Evolutionary conservation across 2,797 vertebrate genomes (phyloP).

Genomic region (Myotis planiceps): DNA sequence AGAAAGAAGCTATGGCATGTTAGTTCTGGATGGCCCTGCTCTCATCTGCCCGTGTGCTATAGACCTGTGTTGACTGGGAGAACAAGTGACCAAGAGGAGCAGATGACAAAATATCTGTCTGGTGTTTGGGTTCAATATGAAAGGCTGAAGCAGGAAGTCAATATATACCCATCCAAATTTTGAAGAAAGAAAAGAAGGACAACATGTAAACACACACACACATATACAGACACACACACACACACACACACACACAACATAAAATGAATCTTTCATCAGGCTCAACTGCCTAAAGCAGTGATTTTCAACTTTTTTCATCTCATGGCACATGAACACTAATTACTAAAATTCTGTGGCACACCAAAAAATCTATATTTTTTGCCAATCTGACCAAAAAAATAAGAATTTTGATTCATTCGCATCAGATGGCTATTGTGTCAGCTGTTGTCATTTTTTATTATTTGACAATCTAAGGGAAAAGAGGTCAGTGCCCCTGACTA

Average conservation of each 20-base stretch:
- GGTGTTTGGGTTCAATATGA: not conserved
- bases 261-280: not conserved
- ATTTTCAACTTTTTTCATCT: not conserved
- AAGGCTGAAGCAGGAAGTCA: not conserved
- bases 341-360: not conserved
- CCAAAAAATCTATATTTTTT: not conserved
- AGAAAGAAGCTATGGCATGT: not conserved
- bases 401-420: not conserved
- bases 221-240: not conserved
- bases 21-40: not conserved
- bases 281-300: not conserved
- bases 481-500: not conserved
- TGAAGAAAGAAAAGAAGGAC: not conserved
- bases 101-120: not conserved
- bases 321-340: not conserved
- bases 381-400: not conserved
- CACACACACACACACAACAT: not conserved
- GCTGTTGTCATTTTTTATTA: not conserved
- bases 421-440: not conserved
- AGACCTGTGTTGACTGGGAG: not conserved
- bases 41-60: not conserved
- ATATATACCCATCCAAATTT: not conserved
- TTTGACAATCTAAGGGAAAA: not conserved
- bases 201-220: not conserved
- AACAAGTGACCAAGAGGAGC: not conserved